Conservation (phyloP, 2,888 invertebrate species). For the Neoaliturus tenellus region DNA sequence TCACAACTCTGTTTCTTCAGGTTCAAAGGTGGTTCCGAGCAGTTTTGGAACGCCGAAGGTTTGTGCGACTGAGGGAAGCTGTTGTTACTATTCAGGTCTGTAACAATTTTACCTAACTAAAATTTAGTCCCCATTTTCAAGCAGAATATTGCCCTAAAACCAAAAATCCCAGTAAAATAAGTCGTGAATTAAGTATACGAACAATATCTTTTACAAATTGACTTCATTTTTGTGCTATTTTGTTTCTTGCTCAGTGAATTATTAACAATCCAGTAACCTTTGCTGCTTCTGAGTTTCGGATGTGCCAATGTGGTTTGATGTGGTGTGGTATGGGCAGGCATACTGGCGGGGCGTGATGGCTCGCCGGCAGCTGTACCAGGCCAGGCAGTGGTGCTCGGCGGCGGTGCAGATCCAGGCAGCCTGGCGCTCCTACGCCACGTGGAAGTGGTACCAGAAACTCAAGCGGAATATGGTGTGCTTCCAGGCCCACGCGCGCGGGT, state of each 20-base stretch:
- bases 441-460: conserved; percentile 81
- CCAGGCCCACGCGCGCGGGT: conserved; percentile 85
- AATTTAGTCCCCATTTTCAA: no score
- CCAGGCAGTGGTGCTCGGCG: conserved; percentile 75
- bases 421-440: conserved; percentile 83
- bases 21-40: conserved; percentile 75
- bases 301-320: background rate
- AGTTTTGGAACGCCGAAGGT: conserved; percentile 76
- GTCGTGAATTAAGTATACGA: no score
- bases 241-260: no score
- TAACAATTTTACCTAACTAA: background rate
- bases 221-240: no score
- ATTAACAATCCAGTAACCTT: no score
- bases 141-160: no score
- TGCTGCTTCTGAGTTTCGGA: background rate
- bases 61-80: conserved; percentile 83
- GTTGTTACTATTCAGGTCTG: conserved; percentile 82
- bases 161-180: no score
- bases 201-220: no score
- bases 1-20: background rate
- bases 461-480: conserved; percentile 78
- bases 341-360: conserved; percentile 81
- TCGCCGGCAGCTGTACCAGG: conserved; percentile 74
- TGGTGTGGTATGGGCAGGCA: conserved; percentile 72
- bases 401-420: conserved; percentile 85